Conservation (phyloP, 64 coral and sea anemone genomes). For the Stichodactyla helianthus region DNA sequence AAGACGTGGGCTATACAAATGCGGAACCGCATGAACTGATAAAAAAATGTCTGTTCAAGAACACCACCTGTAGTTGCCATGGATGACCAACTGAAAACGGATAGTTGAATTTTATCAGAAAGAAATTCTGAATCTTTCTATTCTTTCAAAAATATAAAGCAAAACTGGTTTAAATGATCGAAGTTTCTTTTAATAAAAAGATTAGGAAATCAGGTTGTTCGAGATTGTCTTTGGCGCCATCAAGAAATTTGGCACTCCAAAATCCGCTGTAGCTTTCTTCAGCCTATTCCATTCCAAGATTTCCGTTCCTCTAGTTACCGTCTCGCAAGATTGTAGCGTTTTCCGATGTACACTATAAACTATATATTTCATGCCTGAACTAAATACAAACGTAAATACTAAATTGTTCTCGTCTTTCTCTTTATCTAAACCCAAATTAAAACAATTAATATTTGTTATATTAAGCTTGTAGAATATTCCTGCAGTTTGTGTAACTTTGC, state of each 20-base stretch:
- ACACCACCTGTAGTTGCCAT: no score
- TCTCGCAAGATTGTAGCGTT: conserved; percentile 9
- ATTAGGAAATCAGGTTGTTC: no score
- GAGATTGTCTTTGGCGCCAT: background rate
- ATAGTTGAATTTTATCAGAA: background rate
- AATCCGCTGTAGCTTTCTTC: background rate
- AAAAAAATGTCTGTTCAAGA: no score
- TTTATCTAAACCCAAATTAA: background rate
- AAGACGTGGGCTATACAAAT: no score
- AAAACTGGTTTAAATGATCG: background rate
- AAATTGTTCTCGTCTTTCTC: background rate
- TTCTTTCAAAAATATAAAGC: background rate
- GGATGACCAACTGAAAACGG: no score
- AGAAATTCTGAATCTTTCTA: background rate
- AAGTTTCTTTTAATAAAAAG: no score
- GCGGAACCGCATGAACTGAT: no score
- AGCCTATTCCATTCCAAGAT: background rate
- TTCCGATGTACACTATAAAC: conserved; percentile 16
- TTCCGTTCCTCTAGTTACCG: conserved; percentile 11
- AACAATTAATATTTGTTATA: background rate
- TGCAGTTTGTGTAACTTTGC: background rate
- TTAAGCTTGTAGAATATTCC: background rate
- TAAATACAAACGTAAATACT: conserved; percentile 1
- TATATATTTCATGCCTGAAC: conserved; percentile 16
- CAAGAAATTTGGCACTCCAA: background rate